Percentiles rank a stretch among this genome's conserved stretches.
Conservation (phyloP, 2,113 vertebrate genomes). For the Acanthisitta chloris region DNA sequence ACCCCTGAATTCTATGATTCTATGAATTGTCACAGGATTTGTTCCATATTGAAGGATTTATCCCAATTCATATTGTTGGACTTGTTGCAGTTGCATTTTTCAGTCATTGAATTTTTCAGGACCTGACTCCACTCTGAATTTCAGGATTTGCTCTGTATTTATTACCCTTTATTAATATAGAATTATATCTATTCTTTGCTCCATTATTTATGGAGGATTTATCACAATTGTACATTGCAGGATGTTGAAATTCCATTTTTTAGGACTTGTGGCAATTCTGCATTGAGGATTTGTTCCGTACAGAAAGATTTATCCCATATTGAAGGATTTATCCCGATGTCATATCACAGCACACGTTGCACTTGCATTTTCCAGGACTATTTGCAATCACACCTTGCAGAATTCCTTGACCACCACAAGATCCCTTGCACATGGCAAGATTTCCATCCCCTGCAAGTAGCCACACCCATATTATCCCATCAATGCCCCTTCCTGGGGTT, state of each 20-base stretch:
- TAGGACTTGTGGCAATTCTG: background rate
- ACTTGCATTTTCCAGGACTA: accelerated
- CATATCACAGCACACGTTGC: background rate
- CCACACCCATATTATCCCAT: accelerated
- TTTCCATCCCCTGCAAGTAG: accelerated
- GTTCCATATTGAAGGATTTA: accelerated
- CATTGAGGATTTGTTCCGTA: background rate
- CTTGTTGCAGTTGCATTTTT: background rate
- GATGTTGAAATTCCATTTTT: background rate
- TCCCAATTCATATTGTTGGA: accelerated
- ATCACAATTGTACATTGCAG: background rate
- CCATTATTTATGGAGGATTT: too few relatives aligned
- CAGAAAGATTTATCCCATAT: background rate
- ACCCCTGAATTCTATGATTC: too few relatives aligned
- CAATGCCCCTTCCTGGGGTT: accelerated
- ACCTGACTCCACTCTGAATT: background rate
- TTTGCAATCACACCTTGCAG: background rate
- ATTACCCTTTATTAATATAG: too few relatives aligned
- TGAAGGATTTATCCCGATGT: background rate
- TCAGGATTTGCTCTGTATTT: background rate
- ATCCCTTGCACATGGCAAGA: background rate
- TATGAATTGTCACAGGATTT: accelerated
- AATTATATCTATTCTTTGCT: too few relatives aligned
- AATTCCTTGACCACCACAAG: accelerated
- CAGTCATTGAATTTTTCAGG: background rate